A percentile compares a stretch with the other conserved stretches of the same genome.
Conservation (phyloP, 2,113 vertebrate species). For the Turdus rufiventris region DNA sequence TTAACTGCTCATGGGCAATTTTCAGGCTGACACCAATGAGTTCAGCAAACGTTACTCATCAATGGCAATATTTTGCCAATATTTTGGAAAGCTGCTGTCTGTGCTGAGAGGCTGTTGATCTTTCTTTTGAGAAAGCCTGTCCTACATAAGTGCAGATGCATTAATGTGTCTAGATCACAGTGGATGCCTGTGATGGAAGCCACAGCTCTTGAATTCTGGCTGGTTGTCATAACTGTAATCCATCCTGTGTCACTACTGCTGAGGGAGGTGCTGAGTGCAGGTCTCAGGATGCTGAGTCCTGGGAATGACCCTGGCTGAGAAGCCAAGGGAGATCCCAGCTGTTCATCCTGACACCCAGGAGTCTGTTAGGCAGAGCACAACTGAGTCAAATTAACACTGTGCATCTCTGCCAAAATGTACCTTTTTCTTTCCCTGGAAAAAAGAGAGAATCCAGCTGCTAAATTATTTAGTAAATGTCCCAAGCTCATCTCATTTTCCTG, state of each 20-base stretch:
- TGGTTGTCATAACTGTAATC: neutral
- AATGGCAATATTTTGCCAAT: neutral
- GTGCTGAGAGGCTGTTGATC: neutral
- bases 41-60: neutral
- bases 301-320: neutral
- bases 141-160: neutral
- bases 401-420: neutral
- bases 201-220: neutral
- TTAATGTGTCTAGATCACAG: neutral
- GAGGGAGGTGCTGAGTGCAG: neutral
- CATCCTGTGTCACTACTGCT: accelerated
- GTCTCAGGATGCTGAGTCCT: neutral
- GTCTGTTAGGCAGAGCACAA: neutral
- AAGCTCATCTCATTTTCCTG: neutral
- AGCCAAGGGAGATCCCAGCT: neutral
- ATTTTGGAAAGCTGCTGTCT: neutral
- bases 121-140: neutral
- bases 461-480: neutral
- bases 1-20: neutral
- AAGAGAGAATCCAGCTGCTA: neutral
- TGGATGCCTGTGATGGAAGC: accelerated
- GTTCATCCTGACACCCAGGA: neutral
- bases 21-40: neutral
- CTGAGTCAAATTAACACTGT: neutral
- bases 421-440: neutral